Conservation (phyloP, 2,113 vertebrate genomes). For the Prunella himalayana region DNA sequence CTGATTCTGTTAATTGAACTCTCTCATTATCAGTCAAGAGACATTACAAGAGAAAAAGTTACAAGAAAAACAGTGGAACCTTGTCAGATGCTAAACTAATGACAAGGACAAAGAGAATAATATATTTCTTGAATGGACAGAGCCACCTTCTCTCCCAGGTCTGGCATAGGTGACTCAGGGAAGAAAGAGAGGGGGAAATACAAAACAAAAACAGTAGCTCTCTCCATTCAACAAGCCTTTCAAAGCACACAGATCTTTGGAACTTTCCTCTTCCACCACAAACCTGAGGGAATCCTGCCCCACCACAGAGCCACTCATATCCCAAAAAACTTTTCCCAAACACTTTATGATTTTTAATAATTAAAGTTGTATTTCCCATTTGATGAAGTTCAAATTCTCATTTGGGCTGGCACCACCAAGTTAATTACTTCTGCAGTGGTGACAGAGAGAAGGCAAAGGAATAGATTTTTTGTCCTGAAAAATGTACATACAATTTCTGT, state of each 20-base stretch:
- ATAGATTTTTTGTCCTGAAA: background rate
- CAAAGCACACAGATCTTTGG: background rate
- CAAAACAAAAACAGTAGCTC: background rate
- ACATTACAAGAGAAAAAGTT: background rate
- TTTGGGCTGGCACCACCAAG: background rate
- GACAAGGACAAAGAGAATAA: background rate
- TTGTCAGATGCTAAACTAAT: background rate
- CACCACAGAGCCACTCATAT: rapidly evolving
- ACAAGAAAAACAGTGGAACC: background rate
- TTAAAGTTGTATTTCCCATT: background rate
- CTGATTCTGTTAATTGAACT: background rate
- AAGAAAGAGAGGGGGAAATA: background rate
- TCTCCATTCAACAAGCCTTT: background rate
- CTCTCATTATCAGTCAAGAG: background rate
- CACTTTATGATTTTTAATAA: background rate
- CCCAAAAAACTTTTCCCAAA: background rate
- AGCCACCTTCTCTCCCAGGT: background rate
- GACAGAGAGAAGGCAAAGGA: background rate
- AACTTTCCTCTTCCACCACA: background rate
- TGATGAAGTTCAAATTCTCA: background rate
- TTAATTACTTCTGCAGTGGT: background rate
- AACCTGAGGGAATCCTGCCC: rapidly evolving
- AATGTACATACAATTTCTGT: rapidly evolving
- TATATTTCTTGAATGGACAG: background rate
- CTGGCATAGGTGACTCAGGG: background rate